Base-by-base conservation (phyloP, 2,113 vertebrate species). In the Morone chrysops region DNA sequence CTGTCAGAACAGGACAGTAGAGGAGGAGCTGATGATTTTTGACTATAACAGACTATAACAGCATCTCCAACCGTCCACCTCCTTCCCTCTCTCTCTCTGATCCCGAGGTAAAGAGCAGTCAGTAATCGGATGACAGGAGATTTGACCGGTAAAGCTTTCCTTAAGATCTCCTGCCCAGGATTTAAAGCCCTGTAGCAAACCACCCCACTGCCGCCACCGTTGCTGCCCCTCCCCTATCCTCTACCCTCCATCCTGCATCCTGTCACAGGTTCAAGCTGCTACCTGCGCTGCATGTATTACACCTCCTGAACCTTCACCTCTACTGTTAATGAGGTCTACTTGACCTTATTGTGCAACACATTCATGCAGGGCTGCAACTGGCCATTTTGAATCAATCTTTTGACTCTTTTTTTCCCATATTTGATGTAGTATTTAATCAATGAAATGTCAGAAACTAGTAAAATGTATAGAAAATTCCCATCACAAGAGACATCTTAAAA, bases 41-140 rank as follows among this genome's bases (percentile, higher is more conserved):
- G 56, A 70, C 75, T 69, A 0, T 18, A 18, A 82, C 61, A 78
- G 61, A 75, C 22, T 20, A 25, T 25, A n/a, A 47, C 68, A 57
- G 54, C 50, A 16, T 75, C 74, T 69, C 53, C 18, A 48, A 20
- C 16, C 50, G 1, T 69, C 38, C 36, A 20, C 60, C 71, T 68
- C 77, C 16, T 62, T 76, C 40, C 6, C 45, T 25, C 63, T 53
- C 38, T 47, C 38, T n/a, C 41, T n/a, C 83, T 93, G 88, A 89
- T 94, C 91, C 86, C 8, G 25, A 76, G 80, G 89, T 87, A 92
- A 91, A 92, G 90, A 92, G 87, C 88, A 87, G 82, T 78, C 75
- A 65, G 83, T 95, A 95, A 95, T 95, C 87, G 91, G 94, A 96
- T 95, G 92, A 94, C 84, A 85, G 90, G 75, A 92, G 93, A 94